These are phyloP conservation scores for Bradypodion pumilum DNA, from an alignment of 2,797 vertebrate species.

Conservation along the genomic window DNA sequence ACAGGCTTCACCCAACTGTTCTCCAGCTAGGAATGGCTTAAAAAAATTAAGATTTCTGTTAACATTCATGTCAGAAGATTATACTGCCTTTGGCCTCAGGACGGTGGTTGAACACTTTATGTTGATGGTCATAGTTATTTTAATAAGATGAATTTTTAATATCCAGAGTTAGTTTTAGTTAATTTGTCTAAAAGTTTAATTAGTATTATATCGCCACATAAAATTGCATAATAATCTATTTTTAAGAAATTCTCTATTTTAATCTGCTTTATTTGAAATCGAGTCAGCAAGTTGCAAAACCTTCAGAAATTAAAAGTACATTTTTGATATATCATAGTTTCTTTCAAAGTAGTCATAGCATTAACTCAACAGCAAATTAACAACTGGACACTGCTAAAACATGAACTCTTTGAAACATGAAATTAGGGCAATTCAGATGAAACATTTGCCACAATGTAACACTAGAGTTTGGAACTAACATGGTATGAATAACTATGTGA, in stretches of 20 bases:
- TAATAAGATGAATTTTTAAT: conserved; percentile 34
- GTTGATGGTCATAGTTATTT: conserved; percentile 5
- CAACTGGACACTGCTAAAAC: conserved; percentile 37
- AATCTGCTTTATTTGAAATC: conserved; percentile 41
- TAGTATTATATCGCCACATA: conserved; percentile 43
- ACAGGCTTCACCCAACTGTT: neutral
- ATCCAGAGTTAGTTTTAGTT: conserved; percentile 32
- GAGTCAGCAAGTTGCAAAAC: conserved; percentile 52
- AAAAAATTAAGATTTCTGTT: neutral
- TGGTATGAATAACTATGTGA: neutral
- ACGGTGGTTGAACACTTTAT: conserved; percentile 11
- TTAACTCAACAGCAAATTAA: conserved; percentile 58
- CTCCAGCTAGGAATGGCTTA: neutral
- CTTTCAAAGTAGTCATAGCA: conserved; percentile 52
- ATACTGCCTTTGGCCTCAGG: conserved; percentile 2
- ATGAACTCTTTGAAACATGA: conserved; percentile 41
- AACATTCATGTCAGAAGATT: neutral
- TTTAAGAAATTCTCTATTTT: conserved; percentile 14
- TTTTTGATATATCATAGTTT: neutral
- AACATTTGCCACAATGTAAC: conserved; percentile 18
- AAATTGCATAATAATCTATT: conserved; percentile 35
- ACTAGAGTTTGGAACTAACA: neutral
- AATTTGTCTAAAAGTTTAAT: conserved; percentile 40
- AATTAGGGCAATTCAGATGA: conserved; percentile 51
- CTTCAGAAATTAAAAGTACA: conserved; percentile 45